These are phyloP conservation scores for Solenodon paradoxus DNA, from an alignment of 2,113 vertebrate genomes.

Conservation along the genomic window DNA sequence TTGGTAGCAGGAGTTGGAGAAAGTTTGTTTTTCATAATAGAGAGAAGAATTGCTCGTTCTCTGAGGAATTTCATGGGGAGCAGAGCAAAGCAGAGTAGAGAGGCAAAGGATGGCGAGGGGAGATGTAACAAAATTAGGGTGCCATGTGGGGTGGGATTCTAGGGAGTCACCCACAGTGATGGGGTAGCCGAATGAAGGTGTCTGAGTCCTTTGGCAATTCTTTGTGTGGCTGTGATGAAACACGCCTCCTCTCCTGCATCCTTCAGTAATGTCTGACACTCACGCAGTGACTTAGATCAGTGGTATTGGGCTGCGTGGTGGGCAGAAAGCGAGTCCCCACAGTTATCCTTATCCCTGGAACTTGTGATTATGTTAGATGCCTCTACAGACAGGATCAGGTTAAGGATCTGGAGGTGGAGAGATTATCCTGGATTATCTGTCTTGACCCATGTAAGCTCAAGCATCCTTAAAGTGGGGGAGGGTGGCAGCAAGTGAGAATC, in stretches of 20 bases:
- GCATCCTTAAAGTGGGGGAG: background rate
- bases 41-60: background rate
- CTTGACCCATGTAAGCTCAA: background rate
- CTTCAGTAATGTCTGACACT: background rate
- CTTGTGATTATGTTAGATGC: too few species aligned
- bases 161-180: background rate
- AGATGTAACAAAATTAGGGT: too few species aligned
- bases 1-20: background rate
- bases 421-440: background rate
- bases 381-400: background rate
- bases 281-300: accelerated
- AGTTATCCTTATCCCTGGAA: background rate
- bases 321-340: background rate
- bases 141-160: background rate
- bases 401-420: background rate
- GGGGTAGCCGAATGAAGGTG: background rate
- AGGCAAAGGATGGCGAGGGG: background rate
- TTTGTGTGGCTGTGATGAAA: background rate
- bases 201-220: too few species aligned
- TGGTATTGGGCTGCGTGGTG: background rate
- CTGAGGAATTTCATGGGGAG: background rate
- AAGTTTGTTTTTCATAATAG: background rate
- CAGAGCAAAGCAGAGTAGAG: too few species aligned
- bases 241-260: accelerated
- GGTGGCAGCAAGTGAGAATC: background rate